phyloP scores from a whole-genome alignment of 2,888 invertebrate species.

The Tenthredo notha region DNA sequence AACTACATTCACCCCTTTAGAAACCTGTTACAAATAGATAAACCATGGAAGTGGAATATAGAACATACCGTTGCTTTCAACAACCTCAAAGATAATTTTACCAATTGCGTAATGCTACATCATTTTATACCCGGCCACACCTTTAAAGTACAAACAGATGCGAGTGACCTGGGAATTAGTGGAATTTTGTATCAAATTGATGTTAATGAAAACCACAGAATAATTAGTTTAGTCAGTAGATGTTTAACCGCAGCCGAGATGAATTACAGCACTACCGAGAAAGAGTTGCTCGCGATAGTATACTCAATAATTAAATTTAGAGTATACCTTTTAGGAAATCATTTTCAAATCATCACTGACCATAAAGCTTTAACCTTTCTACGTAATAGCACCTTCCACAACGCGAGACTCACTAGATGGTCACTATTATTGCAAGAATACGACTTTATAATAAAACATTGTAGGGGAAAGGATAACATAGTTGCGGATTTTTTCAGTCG shows the following conservation, averaged over 20 bases:
- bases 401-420: slow-evolving; percentile 62
- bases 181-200: slow-evolving; percentile 59
- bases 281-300: slow-evolving; percentile 63
- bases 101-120: slow-evolving; percentile 48
- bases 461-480: slow-evolving; percentile 63
- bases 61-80: slow-evolving; percentile 56
- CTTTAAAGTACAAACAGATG: slow-evolving; percentile 60
- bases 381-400: slow-evolving; percentile 60
- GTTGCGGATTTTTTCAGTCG: slow-evolving; percentile 63
- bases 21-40: slow-evolving; percentile 56
- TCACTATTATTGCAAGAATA: slow-evolving; percentile 62
- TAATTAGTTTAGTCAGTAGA: slow-evolving; percentile 62
- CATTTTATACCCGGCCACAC: slow-evolving; percentile 44
- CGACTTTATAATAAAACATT: slow-evolving; percentile 60
- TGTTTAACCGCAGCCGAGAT: slow-evolving; percentile 56
- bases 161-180: slow-evolving; percentile 54
- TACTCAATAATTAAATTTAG: slow-evolving; percentile 63
- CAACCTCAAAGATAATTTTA: slow-evolving; percentile 56
- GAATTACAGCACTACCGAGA: slow-evolving; percentile 63
- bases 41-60: slow-evolving; percentile 55
- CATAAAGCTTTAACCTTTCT: slow-evolving; percentile 65
- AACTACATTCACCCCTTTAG: slow-evolving; percentile 56
- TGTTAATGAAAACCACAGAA: slow-evolving; percentile 23
- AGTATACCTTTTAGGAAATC: slow-evolving; percentile 61
- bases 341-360: slow-evolving; percentile 64